A percentile compares a stretch with the other conserved stretches of the same genome.
These are phyloP conservation scores for Leptosomus discolor DNA, from an alignment of 2,113 vertebrate genomes.

Conservation along the genomic window DNA sequence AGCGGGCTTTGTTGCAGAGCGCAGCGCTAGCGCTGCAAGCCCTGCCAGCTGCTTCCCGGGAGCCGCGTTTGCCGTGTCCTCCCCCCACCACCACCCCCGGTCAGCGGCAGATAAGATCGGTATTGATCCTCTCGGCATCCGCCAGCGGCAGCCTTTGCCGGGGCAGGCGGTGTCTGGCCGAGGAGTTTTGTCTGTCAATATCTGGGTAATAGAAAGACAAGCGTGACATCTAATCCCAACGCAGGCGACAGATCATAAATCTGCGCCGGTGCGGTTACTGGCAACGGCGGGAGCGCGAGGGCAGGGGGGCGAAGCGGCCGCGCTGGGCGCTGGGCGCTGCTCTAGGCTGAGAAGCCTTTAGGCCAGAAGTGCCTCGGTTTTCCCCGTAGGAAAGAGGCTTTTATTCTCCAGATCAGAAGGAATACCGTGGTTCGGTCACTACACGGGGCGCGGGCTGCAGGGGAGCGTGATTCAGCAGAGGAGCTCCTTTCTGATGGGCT, in stretches of 20 bases:
- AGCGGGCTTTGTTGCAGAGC: background rate
- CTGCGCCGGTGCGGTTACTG: conserved; percentile 64
- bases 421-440: rapidly evolving
- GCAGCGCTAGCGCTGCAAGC: background rate
- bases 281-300: background rate
- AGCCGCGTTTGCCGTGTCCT: background rate
- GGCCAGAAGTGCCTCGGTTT: rapidly evolving
- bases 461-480: conserved; percentile 12
- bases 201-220: conserved; percentile 83
- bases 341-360: background rate
- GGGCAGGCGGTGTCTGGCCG: conserved; percentile 74
- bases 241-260: conserved; percentile 81
- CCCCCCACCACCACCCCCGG: conserved; percentile 18
- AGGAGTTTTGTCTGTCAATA: conserved; percentile 84
- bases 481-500: background rate
- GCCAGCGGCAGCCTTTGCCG: conserved; percentile 75
- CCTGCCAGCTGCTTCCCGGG: background rate
- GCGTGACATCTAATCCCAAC: conserved; percentile 87
- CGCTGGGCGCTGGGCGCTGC: background rate
- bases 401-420: background rate
- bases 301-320: background rate
- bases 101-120: conserved; percentile 76
- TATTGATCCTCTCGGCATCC: conserved; percentile 66
- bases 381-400: background rate
- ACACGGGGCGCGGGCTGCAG: rapidly evolving